A percentile compares a stretch with the other conserved stretches of the same genome.
Evolutionary conservation across 2,797 vertebrate species (phyloP).

Genomic region (Cetoscarus ocellatus): DNA sequence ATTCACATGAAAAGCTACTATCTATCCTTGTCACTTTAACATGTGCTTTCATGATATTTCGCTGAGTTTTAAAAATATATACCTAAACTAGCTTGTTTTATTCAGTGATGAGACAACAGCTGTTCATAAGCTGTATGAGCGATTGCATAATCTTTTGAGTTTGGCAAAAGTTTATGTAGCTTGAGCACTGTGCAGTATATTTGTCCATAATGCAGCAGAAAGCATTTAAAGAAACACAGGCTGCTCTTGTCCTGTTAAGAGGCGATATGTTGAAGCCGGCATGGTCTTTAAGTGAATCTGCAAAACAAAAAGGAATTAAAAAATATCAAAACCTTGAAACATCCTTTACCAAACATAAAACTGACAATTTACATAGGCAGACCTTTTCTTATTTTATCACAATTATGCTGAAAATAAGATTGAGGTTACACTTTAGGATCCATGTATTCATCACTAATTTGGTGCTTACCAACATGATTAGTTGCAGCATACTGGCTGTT

Average conservation of each 20-base stretch:
- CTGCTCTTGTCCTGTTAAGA: conserved; percentile 96
- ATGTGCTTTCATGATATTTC: conserved; percentile 19
- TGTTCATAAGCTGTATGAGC: conserved; percentile 30
- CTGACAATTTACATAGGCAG: no score
- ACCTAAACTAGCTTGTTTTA: conserved; percentile 22
- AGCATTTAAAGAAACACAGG: conserved; percentile 90
- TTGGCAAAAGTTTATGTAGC: conserved; percentile 62
- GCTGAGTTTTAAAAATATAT: conserved; percentile 40
- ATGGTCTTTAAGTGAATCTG: conserved; percentile 98
- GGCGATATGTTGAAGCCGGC: conserved; percentile 95
- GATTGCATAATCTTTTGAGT: conserved; percentile 72
- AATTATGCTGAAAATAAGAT: no score
- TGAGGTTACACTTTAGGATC: no score
- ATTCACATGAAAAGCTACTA: conserved; percentile 51
- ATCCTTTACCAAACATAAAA: no score
- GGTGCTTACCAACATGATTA: no score
- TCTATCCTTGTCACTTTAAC: conserved; percentile 54
- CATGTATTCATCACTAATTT: no score
- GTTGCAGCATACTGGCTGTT: no score
- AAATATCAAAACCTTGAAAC: no score
- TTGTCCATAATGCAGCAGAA: conserved; percentile 25
- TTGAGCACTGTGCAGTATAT: conserved; percentile 45
- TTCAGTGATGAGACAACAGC: conserved; percentile 57
- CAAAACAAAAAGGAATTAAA: background rate
- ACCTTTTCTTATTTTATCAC: no score